Percentiles rank a stretch among this genome's conserved stretches.
Evolutionary conservation across 2,888 invertebrate genomes (phyloP).

Genomic region (Epinotia demarniana): DNA sequence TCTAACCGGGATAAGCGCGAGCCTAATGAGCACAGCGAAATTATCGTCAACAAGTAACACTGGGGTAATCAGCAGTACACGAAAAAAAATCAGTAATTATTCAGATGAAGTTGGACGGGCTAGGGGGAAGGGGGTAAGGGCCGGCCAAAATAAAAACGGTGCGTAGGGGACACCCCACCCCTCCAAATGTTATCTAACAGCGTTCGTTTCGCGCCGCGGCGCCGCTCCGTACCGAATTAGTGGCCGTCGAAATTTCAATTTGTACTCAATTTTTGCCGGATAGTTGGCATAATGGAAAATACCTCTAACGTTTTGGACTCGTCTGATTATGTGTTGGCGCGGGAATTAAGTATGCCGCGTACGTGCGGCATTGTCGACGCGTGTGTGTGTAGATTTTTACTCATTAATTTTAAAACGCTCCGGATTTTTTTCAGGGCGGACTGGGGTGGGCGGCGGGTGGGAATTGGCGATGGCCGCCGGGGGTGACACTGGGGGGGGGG

Average conservation of each 20-base stretch:
- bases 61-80: constrained; percentile 85
- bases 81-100: constrained; percentile 85
- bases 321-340: constrained; percentile 63
- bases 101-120: constrained; percentile 85
- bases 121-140: constrained; percentile 83
- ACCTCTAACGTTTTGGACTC: constrained; percentile 44
- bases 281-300: constrained; percentile 73
- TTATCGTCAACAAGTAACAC: constrained; percentile 84
- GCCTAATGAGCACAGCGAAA: constrained; percentile 79
- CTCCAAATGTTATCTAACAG: constrained; percentile 85
- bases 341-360: constrained; percentile 72
- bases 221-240: constrained; percentile 77
- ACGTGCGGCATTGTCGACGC: constrained; percentile 72
- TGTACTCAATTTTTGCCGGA: constrained; percentile 76
- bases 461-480: constrained; percentile 84
- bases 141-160: constrained; percentile 84
- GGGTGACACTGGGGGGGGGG: constrained; percentile 85
- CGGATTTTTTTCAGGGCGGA: constrained; percentile 85
- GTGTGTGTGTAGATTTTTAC: constrained; percentile 85
- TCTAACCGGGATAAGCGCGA: constrained; percentile 39
- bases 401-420: constrained; percentile 86
- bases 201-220: constrained; percentile 78
- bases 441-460: constrained; percentile 77
- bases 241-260: constrained; percentile 81
- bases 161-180: constrained; percentile 82